Base-by-base conservation (phyloP, 2,113 vertebrate species). In the Corapipo altera region DNA sequence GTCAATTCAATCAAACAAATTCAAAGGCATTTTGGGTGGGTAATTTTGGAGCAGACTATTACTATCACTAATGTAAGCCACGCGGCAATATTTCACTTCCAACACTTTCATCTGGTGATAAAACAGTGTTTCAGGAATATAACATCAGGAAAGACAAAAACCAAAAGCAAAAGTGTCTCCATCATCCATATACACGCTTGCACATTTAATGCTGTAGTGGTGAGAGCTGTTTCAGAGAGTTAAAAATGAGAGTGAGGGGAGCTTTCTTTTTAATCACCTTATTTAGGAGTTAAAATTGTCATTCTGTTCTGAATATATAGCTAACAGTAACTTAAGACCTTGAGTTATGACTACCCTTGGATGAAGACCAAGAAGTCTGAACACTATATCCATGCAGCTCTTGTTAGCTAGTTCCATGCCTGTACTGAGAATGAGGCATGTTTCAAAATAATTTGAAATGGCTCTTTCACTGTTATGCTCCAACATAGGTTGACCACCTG, bases 1-100 rank as follows among this genome's bases (percentile, higher is more conserved):
- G 84, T 93, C 91, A 91, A 37, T 87, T 93, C 91, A 92, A 82
- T 89, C 91, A 93, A 70, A 81, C 33, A 78, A 91, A 94, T 94
- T 96, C 93, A 95, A 96, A 97, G 91, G 82, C 76, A 85, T 51
- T 48, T 69, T 82, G 92, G 93, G 88, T 77, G 92, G 95, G 88
- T 96, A 93, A 91, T 84, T 91, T 77, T 94, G 96, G 81, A 96
- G 59, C 57, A 92, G 91, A 62, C 77, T 93, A 51, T 85, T 93
- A 43, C 88, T 93, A 80, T 94, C 83, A 79, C 72, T 96, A 96
- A 97, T 95, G 62, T 80, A 97, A 97, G 88, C 97, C 95, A 97
- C 95, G 93, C 51, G 7, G 75, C 55, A 94, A 65, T 90, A 86
- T 82, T 86, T 87, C 58, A 62, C 66, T 95, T 95, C 79, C 85